These are phyloP conservation scores for Drosophila barbarae DNA, from an alignment of 2,888 invertebrate species.

Conservation along the genomic window DNA sequence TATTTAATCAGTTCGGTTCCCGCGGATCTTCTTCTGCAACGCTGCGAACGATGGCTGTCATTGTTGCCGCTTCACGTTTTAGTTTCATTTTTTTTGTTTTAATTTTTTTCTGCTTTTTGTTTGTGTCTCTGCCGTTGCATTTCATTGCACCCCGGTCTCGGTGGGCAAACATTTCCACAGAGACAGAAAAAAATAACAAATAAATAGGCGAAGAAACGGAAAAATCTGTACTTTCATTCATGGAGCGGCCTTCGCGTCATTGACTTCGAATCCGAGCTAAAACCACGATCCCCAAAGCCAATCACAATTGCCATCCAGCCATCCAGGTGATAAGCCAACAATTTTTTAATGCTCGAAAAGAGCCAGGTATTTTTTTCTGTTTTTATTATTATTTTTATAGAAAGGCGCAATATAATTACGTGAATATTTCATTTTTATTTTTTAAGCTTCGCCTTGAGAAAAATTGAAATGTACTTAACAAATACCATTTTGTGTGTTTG, in stretches of 20 bases:
- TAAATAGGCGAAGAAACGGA: constrained; percentile 17
- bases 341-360: constrained; percentile 52
- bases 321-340: constrained; percentile 29
- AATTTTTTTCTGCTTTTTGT: constrained; percentile 7
- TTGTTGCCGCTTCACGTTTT: constrained; percentile 25
- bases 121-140: constrained; percentile 44
- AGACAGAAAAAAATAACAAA: constrained; percentile 9
- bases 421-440: constrained; percentile 36
- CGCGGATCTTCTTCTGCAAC: constrained; percentile 17
- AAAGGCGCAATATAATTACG: constrained; percentile 57
- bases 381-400: constrained; percentile 1
- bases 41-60: constrained; percentile 28
- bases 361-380: constrained; percentile 37
- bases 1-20: constrained; percentile 12
- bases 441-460: constrained; percentile 38
- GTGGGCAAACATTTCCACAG: constrained; percentile 34
- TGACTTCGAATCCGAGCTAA: constrained; percentile 13
- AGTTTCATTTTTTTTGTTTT: constrained; percentile 7
- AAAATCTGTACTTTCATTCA: constrained; percentile 62
- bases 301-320: background rate
- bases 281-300: constrained; percentile 14
- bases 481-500: constrained; percentile 34
- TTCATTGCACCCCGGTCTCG: constrained; percentile 46
- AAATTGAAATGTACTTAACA: constrained; percentile 33
- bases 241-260: constrained; percentile 52